These are phyloP conservation scores for Manis pentadactyla DNA, from an alignment of 2,797 vertebrate species.

Conservation along the genomic window DNA sequence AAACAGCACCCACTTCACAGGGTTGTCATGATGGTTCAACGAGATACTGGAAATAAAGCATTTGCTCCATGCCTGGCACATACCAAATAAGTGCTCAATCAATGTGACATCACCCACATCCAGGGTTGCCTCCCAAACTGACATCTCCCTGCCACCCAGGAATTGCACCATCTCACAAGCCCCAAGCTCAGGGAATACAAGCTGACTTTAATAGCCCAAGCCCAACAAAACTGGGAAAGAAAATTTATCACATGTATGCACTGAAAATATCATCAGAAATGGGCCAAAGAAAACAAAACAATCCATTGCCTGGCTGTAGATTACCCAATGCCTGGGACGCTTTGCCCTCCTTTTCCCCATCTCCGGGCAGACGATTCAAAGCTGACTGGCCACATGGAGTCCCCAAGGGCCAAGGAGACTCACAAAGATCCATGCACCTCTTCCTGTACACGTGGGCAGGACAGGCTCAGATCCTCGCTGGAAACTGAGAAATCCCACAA, in stretches of 20 bases:
- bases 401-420: neutral
- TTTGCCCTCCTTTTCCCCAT: neutral
- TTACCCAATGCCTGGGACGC: neutral
- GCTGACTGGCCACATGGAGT: neutral
- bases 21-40: rapidly evolving
- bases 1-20: neutral
- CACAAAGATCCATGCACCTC: neutral
- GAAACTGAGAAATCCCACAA: neutral
- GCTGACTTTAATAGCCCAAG: neutral
- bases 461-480: neutral
- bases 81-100: neutral
- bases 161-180: neutral
- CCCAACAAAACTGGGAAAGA: neutral
- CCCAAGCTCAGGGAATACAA: neutral
- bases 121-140: neutral
- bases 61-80: neutral
- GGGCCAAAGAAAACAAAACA: neutral
- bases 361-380: neutral
- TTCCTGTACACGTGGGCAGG: rapidly evolving
- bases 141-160: neutral
- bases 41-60: rapidly evolving
- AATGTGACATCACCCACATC: neutral
- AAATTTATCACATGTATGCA: neutral
- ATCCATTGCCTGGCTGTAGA: neutral
- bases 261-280: neutral